Evolutionary conservation across 2,113 vertebrate species (phyloP).

Genomic region (Acanthisitta chloris): DNA sequence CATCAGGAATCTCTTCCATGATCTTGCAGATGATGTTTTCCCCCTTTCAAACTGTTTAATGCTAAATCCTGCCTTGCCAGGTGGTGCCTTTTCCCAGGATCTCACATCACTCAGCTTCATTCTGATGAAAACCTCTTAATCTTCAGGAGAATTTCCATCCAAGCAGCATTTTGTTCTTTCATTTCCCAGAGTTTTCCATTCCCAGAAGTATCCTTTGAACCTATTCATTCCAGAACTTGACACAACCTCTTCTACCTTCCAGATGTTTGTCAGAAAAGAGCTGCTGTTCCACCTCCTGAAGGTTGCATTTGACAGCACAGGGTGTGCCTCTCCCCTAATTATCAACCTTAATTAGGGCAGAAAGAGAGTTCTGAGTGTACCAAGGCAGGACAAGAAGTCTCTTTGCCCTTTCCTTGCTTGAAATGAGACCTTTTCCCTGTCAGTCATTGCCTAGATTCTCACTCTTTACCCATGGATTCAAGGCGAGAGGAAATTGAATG

Average conservation of each 20-base stretch:
- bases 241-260: constrained; percentile 22
- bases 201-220: constrained; percentile 3
- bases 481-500: constrained; percentile 12
- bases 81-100: constrained; percentile 28
- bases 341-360: constrained; percentile 8
- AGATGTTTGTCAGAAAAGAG: constrained; percentile 45
- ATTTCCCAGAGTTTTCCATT: constrained; percentile 51
- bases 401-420: background rate
- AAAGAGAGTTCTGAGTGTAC: background rate
- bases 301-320: background rate
- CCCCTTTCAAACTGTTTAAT: background rate
- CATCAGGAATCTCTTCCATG: background rate
- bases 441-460: background rate
- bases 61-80: background rate
- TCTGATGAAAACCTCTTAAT: constrained; percentile 6
- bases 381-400: background rate
- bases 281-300: background rate
- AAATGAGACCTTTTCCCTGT: background rate
- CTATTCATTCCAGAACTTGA: constrained; percentile 27
- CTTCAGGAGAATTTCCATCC: background rate
- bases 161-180: background rate
- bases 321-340: background rate
- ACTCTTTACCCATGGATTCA: background rate
- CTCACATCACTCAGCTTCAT: background rate
- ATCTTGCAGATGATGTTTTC: background rate